Conservation (phyloP, 2,888 invertebrate genomes). For the Sericinus montela region DNA sequence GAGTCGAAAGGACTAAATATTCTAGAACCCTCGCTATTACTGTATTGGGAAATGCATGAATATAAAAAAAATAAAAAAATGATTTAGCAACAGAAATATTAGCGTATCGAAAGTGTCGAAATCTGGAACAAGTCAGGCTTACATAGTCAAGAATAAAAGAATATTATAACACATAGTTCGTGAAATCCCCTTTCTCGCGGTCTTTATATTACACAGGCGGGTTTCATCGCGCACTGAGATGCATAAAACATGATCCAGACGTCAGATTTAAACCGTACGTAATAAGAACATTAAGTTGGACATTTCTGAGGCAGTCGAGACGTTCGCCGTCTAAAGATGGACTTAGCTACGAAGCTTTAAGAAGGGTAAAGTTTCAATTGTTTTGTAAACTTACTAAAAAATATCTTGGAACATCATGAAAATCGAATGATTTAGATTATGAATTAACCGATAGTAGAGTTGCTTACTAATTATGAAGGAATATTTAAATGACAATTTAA, state of each 20-base stretch:
- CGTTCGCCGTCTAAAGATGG: constrained; percentile 24
- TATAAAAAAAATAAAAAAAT: too few relatives aligned
- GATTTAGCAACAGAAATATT: background rate
- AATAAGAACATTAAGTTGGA: constrained; percentile 72
- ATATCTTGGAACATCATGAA: too few relatives aligned
- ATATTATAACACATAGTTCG: constrained; percentile 38
- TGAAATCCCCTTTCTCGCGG: constrained; percentile 59
- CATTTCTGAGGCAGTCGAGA: constrained; percentile 44
- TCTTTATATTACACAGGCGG: constrained; percentile 65
- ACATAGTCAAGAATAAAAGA: constrained; percentile 26
- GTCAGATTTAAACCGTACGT: constrained; percentile 76
- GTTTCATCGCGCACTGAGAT: constrained; percentile 72
- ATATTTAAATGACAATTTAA: too few relatives aligned
- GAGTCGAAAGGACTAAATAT: too few relatives aligned
- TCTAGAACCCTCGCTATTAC: too few relatives aligned
- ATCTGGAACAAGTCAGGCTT: constrained; percentile 6
- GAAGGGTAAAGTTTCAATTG: background rate
- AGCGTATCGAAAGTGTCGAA: constrained; percentile 1
- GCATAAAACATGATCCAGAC: constrained; percentile 76
- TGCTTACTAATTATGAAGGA: too few relatives aligned
- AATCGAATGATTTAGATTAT: too few relatives aligned
- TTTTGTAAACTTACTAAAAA: background rate
- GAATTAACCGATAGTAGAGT: too few relatives aligned
- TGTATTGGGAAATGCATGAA: too few relatives aligned
- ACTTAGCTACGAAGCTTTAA: background rate